Conservation (phyloP, 2,888 invertebrate species). For the Ectemnius lituratus region DNA sequence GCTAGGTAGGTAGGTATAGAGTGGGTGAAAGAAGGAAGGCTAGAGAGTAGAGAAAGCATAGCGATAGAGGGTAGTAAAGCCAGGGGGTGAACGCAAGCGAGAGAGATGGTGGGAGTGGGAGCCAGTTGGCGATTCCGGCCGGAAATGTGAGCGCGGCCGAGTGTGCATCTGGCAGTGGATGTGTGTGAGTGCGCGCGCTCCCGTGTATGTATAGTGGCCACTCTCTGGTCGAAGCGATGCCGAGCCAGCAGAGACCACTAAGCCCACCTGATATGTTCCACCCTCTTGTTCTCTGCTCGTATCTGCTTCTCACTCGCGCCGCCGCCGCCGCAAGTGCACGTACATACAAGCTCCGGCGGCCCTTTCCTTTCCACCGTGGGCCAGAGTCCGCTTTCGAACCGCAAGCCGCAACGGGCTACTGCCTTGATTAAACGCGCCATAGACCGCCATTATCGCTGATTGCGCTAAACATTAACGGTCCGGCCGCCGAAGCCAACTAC, state of each 20-base stretch:
- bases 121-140: conserved; percentile 39
- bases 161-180: conserved; percentile 18
- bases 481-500: conserved; percentile 62
- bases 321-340: conserved; percentile 21
- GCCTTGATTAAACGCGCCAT: conserved; percentile 78
- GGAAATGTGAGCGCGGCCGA: conserved; percentile 34
- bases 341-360: conserved; percentile 42
- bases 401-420: conserved; percentile 78
- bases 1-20: not conserved
- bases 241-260: conserved; percentile 74
- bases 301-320: conserved; percentile 38
- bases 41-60: not conserved
- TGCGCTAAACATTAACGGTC: conserved; percentile 78
- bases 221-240: conserved; percentile 74
- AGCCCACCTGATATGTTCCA: conserved; percentile 75
- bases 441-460: conserved; percentile 78
- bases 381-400: conserved; percentile 72
- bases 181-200: conserved; percentile 36
- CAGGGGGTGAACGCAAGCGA: conserved; percentile 16
- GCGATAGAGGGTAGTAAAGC: not conserved
- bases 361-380: conserved; percentile 69
- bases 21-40: not conserved
- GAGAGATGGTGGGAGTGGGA: conserved; percentile 25
- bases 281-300: conserved; percentile 58
- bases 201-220: conserved; percentile 70